phyloP scores from a whole-genome alignment of 2,888 invertebrate species.

The Opisthograptis luteolata region DNA sequence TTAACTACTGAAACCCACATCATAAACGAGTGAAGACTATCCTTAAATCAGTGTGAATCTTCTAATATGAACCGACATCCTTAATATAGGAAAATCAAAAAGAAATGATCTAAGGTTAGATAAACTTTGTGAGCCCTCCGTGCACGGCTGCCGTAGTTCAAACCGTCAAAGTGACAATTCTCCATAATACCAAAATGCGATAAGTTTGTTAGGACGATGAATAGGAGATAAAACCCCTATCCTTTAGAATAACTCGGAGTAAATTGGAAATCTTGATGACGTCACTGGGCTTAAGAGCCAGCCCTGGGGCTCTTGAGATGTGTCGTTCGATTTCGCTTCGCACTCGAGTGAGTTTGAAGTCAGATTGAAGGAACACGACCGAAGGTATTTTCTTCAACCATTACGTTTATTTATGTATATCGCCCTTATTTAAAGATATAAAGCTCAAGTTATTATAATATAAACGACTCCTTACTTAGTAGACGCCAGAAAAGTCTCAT shows the following conservation, averaged over 20 bases:
- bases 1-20: too few species aligned
- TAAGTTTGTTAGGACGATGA: conserved; percentile 48
- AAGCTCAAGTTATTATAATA: too few species aligned
- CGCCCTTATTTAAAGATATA: neutral
- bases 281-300: conserved; percentile 47
- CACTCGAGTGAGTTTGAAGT: conserved; percentile 43
- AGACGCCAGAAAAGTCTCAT: too few species aligned
- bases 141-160: conserved; percentile 10
- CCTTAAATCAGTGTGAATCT: too few species aligned
- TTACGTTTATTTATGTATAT: conserved; percentile 12
- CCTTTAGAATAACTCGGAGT: conserved; percentile 46
- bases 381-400: conserved; percentile 13
- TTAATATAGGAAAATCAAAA: neutral
- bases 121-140: neutral
- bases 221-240: conserved; percentile 51
- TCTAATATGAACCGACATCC: too few species aligned
- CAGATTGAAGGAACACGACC: conserved; percentile 30
- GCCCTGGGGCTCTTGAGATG: conserved; percentile 42
- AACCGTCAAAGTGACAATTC: conserved; percentile 29
- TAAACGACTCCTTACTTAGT: too few species aligned
- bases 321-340: conserved; percentile 43
- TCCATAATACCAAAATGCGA: conserved; percentile 40
- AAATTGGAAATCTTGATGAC: conserved; percentile 57
- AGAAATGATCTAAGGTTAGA: neutral
- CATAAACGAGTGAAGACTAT: too few species aligned